These are phyloP conservation scores for Fringilla coelebs DNA, from an alignment of 2,797 vertebrate genomes.

Conservation along the genomic window DNA sequence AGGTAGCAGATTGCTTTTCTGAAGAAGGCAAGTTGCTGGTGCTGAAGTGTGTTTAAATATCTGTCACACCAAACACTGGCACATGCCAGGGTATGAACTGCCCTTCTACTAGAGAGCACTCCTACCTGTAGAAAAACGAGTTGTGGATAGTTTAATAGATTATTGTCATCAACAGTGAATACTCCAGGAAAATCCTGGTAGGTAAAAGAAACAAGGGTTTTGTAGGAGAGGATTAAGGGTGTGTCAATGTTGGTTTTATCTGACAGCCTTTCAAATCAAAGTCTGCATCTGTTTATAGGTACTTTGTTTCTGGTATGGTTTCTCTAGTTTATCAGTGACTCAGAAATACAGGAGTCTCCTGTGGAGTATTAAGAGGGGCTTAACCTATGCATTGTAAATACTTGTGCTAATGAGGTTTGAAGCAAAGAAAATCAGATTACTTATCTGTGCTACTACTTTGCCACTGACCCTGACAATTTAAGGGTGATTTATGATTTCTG, in stretches of 20 bases:
- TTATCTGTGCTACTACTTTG: slow-evolving; percentile 18
- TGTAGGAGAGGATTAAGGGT: slow-evolving; percentile 34
- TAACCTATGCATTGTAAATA: slow-evolving; percentile 25
- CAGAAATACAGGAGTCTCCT: not conserved
- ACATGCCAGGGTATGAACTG: not conserved
- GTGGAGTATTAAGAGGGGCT: not conserved
- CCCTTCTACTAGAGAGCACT: not conserved
- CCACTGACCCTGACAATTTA: slow-evolving; percentile 14
- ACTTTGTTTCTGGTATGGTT: not conserved
- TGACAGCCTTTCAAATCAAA: not conserved
- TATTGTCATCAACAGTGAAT: not conserved
- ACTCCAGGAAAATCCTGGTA: not conserved
- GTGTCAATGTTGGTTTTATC: slow-evolving; percentile 10
- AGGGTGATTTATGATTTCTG: slow-evolving; percentile 50
- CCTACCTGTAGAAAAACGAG: not conserved
- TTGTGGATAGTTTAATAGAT: not conserved
- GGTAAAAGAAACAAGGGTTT: not conserved
- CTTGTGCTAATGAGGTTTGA: slow-evolving; percentile 14
- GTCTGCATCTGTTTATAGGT: not conserved
- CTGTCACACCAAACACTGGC: not conserved
- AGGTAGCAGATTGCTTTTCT: not conserved
- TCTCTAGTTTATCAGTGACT: slow-evolving; percentile 22
- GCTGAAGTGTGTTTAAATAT: not conserved
- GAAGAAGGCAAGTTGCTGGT: not conserved
- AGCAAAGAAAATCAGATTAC: slow-evolving; percentile 41